A percentile compares a stretch with the other conserved stretches of the same genome.
phyloP scores from a whole-genome alignment of 2,888 invertebrate species.

The Pyrgus malvae region DNA sequence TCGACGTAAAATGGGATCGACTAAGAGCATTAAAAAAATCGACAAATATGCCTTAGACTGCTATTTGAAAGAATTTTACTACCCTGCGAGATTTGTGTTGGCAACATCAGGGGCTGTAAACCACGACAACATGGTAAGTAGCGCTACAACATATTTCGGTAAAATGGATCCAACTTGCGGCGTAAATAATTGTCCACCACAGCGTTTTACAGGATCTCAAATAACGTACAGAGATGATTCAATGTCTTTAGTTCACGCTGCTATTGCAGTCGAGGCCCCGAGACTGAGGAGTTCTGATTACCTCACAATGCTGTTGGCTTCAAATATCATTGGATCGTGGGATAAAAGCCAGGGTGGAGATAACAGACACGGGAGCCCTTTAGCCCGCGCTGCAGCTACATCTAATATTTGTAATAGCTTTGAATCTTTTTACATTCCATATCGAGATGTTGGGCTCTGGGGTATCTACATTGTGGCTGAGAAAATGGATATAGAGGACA shows the following conservation, averaged over 20 bases:
- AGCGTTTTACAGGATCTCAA: slow-evolving; percentile 46
- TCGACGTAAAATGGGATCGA: slow-evolving; percentile 82
- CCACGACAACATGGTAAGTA: slow-evolving; percentile 82
- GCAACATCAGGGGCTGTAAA: slow-evolving; percentile 86
- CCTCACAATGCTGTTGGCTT: slow-evolving; percentile 54
- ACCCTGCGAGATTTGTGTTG: slow-evolving; percentile 84
- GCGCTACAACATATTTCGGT: slow-evolving; percentile 79
- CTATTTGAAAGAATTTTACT: slow-evolving; percentile 50
- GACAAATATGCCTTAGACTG: slow-evolving; percentile 52
- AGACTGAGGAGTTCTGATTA: slow-evolving; percentile 57
- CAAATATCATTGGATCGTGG: slow-evolving; percentile 65
- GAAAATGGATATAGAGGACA: slow-evolving; percentile 53
- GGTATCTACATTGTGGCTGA: slow-evolving; percentile 67
- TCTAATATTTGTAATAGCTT: slow-evolving; percentile 57
- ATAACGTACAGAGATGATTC: slow-evolving; percentile 62
- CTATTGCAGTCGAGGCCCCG: slow-evolving; percentile 71
- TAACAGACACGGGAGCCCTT: slow-evolving; percentile 45
- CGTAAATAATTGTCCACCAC: slow-evolving; percentile 38
- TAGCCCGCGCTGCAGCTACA: slow-evolving; percentile 51
- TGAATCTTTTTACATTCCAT: slow-evolving; percentile 67
- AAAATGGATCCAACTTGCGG: slow-evolving; percentile 48
- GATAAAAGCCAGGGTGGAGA: slow-evolving; percentile 52
- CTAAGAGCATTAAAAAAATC: slow-evolving; percentile 83
- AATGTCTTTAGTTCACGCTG: slow-evolving; percentile 63
- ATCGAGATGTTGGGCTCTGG: slow-evolving; percentile 69